Evolutionary conservation across 2,888 invertebrate genomes (phyloP).

Genomic region (Synergus itoensis): DNA sequence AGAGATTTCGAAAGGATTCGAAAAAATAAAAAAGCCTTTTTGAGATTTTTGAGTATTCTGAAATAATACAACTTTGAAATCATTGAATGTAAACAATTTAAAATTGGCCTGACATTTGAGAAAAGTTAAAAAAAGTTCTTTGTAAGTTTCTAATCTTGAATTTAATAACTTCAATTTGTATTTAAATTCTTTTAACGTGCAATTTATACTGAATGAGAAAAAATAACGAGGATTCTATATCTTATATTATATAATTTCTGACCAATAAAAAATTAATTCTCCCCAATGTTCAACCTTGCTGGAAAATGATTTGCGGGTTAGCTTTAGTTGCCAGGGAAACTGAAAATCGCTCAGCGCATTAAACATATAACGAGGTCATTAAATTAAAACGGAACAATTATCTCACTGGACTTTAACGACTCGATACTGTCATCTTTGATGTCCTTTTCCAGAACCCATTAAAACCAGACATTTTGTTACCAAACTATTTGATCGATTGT

Average conservation of each 20-base stretch:
- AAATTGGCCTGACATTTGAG: no score
- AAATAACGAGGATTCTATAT: neutral
- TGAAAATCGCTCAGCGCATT: constrained; percentile 2
- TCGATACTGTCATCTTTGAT: constrained; percentile 31
- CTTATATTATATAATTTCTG: neutral
- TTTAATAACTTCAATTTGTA: no score
- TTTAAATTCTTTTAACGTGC: neutral
- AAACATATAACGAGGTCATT: constrained; percentile 36
- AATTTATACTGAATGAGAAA: neutral
- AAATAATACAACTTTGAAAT: no score
- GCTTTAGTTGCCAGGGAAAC: neutral
- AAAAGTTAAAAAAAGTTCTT: no score
- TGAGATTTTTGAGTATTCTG: no score
- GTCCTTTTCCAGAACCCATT: constrained; percentile 23
- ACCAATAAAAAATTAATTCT: neutral
- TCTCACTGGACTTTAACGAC: constrained; percentile 27
- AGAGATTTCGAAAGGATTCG: no score
- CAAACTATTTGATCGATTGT: neutral
- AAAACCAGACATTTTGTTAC: constrained; percentile 14
- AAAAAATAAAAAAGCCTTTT: no score
- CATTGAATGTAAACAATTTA: no score
- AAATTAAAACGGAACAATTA: constrained; percentile 41
- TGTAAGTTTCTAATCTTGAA: no score
- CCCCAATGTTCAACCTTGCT: neutral
- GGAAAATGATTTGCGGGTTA: constrained; percentile 10